Base-by-base conservation (phyloP, 2,797 vertebrate species). In the Rousettus madagascariensis region DNA sequence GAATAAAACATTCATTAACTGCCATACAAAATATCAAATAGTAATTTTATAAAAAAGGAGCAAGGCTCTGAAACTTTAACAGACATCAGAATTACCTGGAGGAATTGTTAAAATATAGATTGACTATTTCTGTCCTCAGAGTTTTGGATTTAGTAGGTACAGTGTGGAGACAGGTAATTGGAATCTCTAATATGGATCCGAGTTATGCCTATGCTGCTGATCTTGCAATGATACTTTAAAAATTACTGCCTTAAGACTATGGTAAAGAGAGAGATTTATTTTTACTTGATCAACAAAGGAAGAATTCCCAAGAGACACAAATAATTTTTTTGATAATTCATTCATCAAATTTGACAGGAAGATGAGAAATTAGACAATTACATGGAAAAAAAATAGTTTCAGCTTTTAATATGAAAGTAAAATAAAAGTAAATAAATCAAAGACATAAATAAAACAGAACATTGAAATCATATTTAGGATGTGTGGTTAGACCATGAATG, bases 1-100 rank as follows among this genome's bases (percentile, higher is more conserved):
- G 55, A 86, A 86, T 89, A 77, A 83, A 79, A 93, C 46, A 61
- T 84, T 74, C 22, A 74, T 86, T 93, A 75, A 33, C 8, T 93
- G 6, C 3, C 30, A 61, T 61, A 55, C 20, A 74, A 82, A 96
- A 83, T 87, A 79, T 41, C 26, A 78, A n/a, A 2, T 3, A 49
- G 28, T 71, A 71, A 84, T 57, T 68, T 55, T 66, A 66, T 59
- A 55, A 69, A 30, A 80, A 66, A 49, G 2, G 41, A 80, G 2
- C 16, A 79, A 63, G 8, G 1, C 8, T 72, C 26, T 94, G 41
- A 83, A 66, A 66, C 8, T 78, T n/a, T 85, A 90, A 6, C 12
- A 86, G 12, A 19, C 3, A 30, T 33, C 8, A 74, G 11, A 90
- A 71, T 85, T 78, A 74, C 15, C 28, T 57, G n/a, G 30, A 75